These are phyloP conservation scores for Polyommatus iphigenia DNA, from an alignment of 2,888 invertebrate genomes.

Conservation along the genomic window DNA sequence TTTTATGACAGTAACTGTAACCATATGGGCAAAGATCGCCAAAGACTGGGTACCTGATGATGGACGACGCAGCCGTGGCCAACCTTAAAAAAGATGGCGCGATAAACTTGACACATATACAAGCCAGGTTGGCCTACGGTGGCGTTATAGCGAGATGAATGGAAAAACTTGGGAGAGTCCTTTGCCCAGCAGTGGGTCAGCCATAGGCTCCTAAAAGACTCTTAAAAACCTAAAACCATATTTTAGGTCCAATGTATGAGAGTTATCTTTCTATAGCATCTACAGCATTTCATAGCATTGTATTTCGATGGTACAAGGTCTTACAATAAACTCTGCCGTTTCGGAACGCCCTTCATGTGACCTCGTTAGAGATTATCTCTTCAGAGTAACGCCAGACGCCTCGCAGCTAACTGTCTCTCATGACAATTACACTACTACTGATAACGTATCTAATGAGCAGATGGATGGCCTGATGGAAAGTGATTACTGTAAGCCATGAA, in stretches of 20 bases:
- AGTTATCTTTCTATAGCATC: background rate
- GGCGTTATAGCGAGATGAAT: no score
- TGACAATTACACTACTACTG: background rate
- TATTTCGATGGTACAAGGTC: background rate
- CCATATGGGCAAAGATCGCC: no score
- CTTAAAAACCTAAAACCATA: background rate
- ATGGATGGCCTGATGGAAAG: background rate
- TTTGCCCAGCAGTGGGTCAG: no score
- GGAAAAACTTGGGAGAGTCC: no score
- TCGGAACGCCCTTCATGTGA: conserved; percentile 15
- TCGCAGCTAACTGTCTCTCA: background rate
- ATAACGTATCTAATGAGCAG: background rate
- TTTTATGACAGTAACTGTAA: no score
- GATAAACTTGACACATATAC: no score
- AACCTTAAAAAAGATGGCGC: no score
- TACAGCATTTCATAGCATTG: no score
- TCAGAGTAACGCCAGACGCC: conserved; percentile 23
- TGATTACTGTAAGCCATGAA: background rate
- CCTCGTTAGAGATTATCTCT: conserved; percentile 24
- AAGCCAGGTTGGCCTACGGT: no score
- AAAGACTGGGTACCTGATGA: no score
- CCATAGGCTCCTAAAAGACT: no score
- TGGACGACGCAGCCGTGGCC: no score
- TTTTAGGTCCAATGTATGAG: background rate
- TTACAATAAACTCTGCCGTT: background rate